phyloP scores from a whole-genome alignment of 2,797 vertebrate genomes.

The Pseudomugil gertrudae region DNA sequence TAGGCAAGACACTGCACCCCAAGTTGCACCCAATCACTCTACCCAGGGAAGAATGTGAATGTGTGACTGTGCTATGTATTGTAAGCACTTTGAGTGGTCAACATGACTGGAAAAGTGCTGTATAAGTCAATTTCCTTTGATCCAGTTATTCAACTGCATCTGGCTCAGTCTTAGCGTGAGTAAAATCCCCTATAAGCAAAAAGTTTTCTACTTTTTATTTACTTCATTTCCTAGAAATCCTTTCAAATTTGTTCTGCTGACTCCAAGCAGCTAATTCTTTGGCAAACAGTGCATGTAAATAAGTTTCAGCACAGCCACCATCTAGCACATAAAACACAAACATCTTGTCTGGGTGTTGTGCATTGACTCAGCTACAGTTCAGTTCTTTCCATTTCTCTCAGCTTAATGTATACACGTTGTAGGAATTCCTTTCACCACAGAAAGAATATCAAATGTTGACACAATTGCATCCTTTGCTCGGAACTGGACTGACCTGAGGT shows the following conservation, averaged over 20 bases:
- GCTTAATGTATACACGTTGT: conserved; percentile 53
- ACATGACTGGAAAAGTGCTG: no score
- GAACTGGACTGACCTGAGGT: conserved; percentile 48
- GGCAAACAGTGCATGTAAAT: conserved; percentile 9
- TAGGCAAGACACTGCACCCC: no score
- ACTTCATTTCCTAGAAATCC: neutral
- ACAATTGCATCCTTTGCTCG: conserved; percentile 36
- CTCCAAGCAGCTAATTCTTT: neutral
- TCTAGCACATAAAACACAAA: conserved; percentile 19
- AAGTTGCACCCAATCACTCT: no score
- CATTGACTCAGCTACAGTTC: conserved; percentile 37
- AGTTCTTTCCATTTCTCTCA: conserved; percentile 36
- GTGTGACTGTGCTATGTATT: no score
- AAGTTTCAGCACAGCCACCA: neutral
- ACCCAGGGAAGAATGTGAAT: no score
- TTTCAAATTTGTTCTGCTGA: neutral
- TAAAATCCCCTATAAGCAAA: neutral
- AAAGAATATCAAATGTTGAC: conserved; percentile 19
- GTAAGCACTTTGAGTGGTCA: no score
- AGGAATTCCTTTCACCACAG: conserved; percentile 44
- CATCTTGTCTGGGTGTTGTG: conserved; percentile 42
- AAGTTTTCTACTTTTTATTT: neutral
- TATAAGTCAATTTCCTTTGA: no score
- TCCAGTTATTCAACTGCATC: neutral
- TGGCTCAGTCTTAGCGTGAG: neutral